Base-by-base conservation (phyloP, 2,888 invertebrate species). In the Cordilura impudica region DNA sequence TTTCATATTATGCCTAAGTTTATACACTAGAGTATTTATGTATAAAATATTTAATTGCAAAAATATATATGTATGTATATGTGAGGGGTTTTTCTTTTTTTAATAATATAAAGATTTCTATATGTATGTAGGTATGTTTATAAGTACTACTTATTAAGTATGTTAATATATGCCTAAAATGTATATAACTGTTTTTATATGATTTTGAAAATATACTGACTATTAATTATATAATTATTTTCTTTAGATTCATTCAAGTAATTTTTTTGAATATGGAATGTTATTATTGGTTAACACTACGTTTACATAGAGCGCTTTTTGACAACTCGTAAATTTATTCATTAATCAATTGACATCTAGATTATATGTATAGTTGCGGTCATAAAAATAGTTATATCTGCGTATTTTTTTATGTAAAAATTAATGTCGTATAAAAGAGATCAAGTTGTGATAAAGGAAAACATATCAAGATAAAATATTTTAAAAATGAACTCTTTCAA, bases 31-130 rank as follows among this genome's bases (percentile, higher is more conserved):
- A 60, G 19, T 49, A 35, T 67, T 39, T 26, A 66, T 78, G 58
- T 80, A 78, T 74, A 74, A 75, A 73, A 67, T 63, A 66, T 71
- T 51, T 74, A 67, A 74, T 79, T 82, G 74, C 77, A 81, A 80
- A 81, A 81, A 79, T 81, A 81, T 76, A 70, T 73, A 54, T 78
- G 19, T 70, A 43, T 60, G 47, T 70, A 56, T 78, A 54, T 70
- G 39, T 54, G 43, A 23, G 29, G 49, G 31, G 66, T 53, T 54
- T 67, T 39, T 39, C 26, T 49, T 26, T 70, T 49, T 69, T 39
- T 63, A 51, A 51, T 26, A 70, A 43, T 63, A 39, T 29, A 45
- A 45, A 54, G 29, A 60, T 58, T 56, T 39, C 43, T 65, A 47
- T 51, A 35, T 53, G 54, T 58, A 19, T 58, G 53, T 66, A 58